phyloP scores from a whole-genome alignment of 2,113 vertebrate genomes.

The Hippocampus guttulatus region DNA sequence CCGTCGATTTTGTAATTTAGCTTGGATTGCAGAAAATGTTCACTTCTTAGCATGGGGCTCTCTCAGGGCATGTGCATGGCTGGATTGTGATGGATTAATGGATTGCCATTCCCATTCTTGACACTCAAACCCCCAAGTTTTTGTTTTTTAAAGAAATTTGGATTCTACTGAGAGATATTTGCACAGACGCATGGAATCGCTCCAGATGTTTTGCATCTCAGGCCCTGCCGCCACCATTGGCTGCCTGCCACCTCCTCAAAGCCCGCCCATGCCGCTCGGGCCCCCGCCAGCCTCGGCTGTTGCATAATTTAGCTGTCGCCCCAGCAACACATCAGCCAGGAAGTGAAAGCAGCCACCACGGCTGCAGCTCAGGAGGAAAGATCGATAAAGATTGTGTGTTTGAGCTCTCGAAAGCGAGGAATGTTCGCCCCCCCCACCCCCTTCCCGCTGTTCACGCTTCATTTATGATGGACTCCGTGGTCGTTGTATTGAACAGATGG shows the following conservation, averaged over 20 bases:
- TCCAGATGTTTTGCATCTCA: background rate
- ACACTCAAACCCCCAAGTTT: too few relatives aligned
- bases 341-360: constrained; percentile 47
- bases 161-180: background rate
- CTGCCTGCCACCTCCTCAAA: background rate
- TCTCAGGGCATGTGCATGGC: too few relatives aligned
- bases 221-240: background rate
- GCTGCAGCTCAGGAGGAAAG: constrained; percentile 34
- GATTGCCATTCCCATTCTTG: too few relatives aligned
- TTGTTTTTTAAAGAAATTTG: background rate
- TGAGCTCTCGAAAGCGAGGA: constrained; percentile 51
- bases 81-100: too few relatives aligned
- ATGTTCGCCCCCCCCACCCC: constrained; percentile 22
- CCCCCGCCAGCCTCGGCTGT: constrained; percentile 36
- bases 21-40: too few relatives aligned
- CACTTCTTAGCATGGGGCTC: too few relatives aligned
- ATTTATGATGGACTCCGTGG: constrained; percentile 51
- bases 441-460: constrained; percentile 31
- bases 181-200: background rate
- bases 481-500: constrained; percentile 26
- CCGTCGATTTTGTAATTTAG: too few relatives aligned
- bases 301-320: constrained; percentile 74
- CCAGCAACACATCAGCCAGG: constrained; percentile 65
- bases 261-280: constrained; percentile 20
- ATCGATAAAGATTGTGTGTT: constrained; percentile 63